Base-by-base conservation (phyloP, 2,113 vertebrate genomes). In the Struthio camelus region DNA sequence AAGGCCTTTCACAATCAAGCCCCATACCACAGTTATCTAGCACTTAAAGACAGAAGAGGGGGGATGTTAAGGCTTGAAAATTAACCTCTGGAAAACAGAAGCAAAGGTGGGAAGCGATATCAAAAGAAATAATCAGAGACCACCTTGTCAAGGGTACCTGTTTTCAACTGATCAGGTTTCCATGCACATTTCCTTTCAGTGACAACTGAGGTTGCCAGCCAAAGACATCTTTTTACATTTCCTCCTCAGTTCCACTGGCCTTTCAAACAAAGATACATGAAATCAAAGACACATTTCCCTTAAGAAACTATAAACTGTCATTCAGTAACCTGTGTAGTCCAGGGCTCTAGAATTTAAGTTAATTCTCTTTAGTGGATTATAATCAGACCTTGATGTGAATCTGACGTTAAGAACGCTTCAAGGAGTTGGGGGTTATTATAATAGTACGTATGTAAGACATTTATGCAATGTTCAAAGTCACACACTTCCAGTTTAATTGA, bases 401-500 rank as follows among this genome's bases (percentile, higher is more conserved):
- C 20, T 48, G 44, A 23, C 1, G 6, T 61, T 54, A 70, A 75
- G 38, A 94, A 85, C 1, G 4, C 28, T 64, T 78, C 58, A n/a
- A 13, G 28, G 54, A 87, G 40, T 3, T 67, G 62, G 36, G 46
- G 89, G 38, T 59, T 94, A 58, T 67, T 72, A 51, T 34, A 77
- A 65, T 32, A 83, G 78, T 42, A 62, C 18, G 18, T 5, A 20
- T 1, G 0, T 48, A 66, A 89, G 70, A 6, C 61, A 91, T 84
- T 95, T 85, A 93, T 75, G n/a, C 38, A 20, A 69, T 44, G 48
- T 70, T 88, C 54, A 56, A 91, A 96, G 76, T 90, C 89, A 90
- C 71, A 78, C 87, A 80, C 16, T 65, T 90, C 91, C 86, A 83
- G 90, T 81, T 77, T 64, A 78, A 44, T 24, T 0, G 0, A 90